Evolutionary conservation across 2,113 vertebrate species (phyloP).

Genomic region (Phyllostomus discolor): DNA sequence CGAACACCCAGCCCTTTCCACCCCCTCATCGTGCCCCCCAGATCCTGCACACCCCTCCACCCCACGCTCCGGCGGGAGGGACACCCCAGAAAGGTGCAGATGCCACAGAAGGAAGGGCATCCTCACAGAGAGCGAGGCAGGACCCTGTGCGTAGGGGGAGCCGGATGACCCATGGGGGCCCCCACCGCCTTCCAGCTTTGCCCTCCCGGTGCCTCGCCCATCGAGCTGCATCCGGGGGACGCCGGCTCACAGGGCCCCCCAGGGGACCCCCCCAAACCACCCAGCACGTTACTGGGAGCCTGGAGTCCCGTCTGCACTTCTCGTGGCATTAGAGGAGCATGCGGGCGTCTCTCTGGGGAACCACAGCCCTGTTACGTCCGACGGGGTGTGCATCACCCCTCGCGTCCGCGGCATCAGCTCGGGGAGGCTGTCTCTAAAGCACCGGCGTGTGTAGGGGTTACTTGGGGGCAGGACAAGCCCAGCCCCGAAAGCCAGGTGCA

Average conservation of each 20-base stretch:
- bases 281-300: background rate
- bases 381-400: slow-evolving; percentile 57
- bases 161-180: rapidly evolving
- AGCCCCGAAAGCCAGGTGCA: background rate
- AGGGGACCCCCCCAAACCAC: slow-evolving; percentile 28
- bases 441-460: slow-evolving; percentile 56
- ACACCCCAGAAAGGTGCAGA: slow-evolving; percentile 41
- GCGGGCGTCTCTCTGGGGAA: slow-evolving; percentile 68
- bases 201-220: background rate
- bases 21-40: too few relatives aligned
- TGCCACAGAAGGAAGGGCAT: slow-evolving; percentile 1
- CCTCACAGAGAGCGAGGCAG: background rate
- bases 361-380: slow-evolving; percentile 71
- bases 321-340: slow-evolving; percentile 70
- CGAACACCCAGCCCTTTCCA: background rate
- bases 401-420: slow-evolving; percentile 70
- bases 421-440: slow-evolving; percentile 62
- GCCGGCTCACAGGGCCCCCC: rapidly evolving
- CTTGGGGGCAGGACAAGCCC: background rate
- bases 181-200: rapidly evolving
- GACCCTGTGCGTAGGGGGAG: rapidly evolving
- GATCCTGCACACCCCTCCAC: background rate
- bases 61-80: background rate
- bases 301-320: slow-evolving; percentile 66
- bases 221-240: background rate